Conservation (phyloP, 2,888 invertebrate species). For the Cosmopolites sordidus region DNA sequence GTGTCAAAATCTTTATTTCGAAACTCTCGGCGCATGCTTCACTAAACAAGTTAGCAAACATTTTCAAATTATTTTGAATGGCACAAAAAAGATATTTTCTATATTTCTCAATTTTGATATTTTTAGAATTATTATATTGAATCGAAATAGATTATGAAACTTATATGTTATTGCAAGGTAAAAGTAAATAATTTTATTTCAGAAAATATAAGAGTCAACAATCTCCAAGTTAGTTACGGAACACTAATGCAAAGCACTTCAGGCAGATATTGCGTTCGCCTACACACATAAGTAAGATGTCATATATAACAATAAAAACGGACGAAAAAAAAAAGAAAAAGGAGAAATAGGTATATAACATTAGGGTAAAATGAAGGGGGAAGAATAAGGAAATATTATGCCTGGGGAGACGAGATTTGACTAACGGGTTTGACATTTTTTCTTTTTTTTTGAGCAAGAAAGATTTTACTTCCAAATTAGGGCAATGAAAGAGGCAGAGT, state of each 20-base stretch:
- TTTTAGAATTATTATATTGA: no score
- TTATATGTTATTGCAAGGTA: no score
- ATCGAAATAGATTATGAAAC: no score
- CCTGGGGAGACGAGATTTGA: slow-evolving; percentile 19
- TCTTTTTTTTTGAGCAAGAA: slow-evolving; percentile 5
- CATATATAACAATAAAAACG: slow-evolving; percentile 2
- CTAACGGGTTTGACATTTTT: slow-evolving; percentile 22
- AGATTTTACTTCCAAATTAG: slow-evolving; percentile 25
- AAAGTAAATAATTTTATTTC: no score
- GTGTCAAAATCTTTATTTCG: no score
- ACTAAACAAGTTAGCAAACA: no score
- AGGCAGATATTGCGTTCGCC: neutral
- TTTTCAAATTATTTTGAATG: no score
- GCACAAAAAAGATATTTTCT: no score
- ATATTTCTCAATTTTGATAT: no score
- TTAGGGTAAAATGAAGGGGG: slow-evolving; percentile 20
- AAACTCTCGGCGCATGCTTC: no score
- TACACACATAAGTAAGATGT: slow-evolving; percentile 1
- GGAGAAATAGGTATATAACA: slow-evolving; percentile 20
- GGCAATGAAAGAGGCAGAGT: slow-evolving; percentile 19
- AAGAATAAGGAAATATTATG: slow-evolving; percentile 23
- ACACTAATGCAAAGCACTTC: neutral
- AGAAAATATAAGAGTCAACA: no score
- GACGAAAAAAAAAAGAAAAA: neutral
- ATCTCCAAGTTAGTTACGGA: neutral